These are phyloP conservation scores for Mesitornis unicolor DNA, from an alignment of 2,113 vertebrate genomes.

Conservation along the genomic window DNA sequence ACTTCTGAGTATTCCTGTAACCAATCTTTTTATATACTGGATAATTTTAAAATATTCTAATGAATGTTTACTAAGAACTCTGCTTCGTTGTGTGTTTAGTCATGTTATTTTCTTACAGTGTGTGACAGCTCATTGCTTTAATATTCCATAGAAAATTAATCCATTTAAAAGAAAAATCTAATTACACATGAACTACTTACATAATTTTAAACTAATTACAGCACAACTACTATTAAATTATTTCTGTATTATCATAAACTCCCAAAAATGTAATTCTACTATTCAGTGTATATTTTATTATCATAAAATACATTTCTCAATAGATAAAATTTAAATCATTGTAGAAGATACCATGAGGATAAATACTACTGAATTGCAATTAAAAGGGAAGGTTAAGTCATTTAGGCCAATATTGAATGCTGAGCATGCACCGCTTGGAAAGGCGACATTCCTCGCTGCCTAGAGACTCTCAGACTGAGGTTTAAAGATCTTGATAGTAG, in stretches of 20 bases:
- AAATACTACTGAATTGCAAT: neutral
- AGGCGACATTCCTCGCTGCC: neutral
- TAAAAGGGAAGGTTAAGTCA: neutral
- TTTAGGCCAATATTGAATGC: neutral
- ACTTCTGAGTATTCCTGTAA: neutral
- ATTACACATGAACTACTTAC: neutral
- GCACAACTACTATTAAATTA: neutral
- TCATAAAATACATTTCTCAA: neutral
- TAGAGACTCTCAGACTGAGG: neutral
- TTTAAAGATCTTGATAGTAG: neutral
- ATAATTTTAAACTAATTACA: slow-evolving; percentile 40
- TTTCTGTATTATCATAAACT: neutral
- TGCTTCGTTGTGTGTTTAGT: neutral
- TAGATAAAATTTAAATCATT: neutral
- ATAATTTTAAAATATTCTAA: neutral
- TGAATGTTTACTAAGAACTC: neutral
- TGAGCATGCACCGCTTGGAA: neutral
- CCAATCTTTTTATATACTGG: neutral
- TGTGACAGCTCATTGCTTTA: neutral
- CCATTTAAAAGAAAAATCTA: slow-evolving; percentile 18
- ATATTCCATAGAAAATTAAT: slow-evolving; percentile 23
- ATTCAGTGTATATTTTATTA: neutral
- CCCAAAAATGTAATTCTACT: neutral
- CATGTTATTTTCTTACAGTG: neutral
- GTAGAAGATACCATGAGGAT: neutral